Evolutionary conservation across 1,140 invertebrate genomes (phyloP).

Genomic region (Calephelis nemesis): DNA sequence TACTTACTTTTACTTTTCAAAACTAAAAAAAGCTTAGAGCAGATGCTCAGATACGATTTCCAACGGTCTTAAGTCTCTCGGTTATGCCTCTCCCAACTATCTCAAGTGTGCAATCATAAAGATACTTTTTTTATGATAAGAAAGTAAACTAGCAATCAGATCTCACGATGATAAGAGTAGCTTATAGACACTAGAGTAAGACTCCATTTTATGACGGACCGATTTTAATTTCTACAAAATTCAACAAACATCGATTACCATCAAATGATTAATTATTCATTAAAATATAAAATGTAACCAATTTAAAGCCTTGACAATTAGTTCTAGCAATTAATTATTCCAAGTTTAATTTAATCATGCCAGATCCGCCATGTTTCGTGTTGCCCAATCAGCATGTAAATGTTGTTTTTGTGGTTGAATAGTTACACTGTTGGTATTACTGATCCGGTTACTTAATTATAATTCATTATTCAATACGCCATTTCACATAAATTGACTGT

Average conservation of each 20-base stretch:
- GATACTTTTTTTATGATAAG: no score
- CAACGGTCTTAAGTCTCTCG: no score
- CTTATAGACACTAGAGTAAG: no score
- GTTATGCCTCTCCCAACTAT: no score
- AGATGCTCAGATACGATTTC: no score
- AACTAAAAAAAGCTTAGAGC: no score
- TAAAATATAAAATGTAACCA: slow-evolving; percentile 9
- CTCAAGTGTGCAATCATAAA: no score
- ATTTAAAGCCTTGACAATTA: slow-evolving; percentile 15
- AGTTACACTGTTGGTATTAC: background rate
- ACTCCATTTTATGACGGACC: no score
- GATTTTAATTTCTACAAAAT: background rate
- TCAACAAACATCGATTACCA: background rate
- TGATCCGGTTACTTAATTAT: slow-evolving; percentile 3
- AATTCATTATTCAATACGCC: slow-evolving; percentile 2
- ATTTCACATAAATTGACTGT: background rate
- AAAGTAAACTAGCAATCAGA: no score
- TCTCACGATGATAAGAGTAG: no score
- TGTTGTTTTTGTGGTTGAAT: slow-evolving; percentile 17
- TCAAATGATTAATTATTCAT: slow-evolving; percentile 1
- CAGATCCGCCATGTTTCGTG: slow-evolving; percentile 1
- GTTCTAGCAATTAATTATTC: slow-evolving; percentile 14
- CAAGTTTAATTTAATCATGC: slow-evolving; percentile 15
- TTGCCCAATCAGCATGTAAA: slow-evolving; percentile 4
- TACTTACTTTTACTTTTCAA: no score